Percentiles rank a stretch among this genome's conserved stretches.
Conservation (phyloP, 2,113 vertebrate genomes). For the Chaetodon auriga region DNA sequence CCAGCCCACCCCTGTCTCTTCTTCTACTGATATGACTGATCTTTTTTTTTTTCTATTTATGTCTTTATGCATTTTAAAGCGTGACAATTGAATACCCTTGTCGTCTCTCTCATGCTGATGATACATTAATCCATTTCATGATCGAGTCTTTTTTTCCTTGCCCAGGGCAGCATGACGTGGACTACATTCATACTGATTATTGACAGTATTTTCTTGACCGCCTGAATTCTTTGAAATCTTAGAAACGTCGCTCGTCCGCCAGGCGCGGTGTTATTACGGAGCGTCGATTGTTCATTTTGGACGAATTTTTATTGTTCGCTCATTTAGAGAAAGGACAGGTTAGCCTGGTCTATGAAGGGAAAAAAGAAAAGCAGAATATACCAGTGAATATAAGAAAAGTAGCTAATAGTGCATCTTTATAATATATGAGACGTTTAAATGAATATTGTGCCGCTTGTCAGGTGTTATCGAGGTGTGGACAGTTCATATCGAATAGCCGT, state of each 20-base stretch:
- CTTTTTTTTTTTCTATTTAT: slow-evolving; percentile 58
- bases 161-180: slow-evolving; percentile 28
- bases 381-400: background rate
- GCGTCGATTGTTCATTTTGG: background rate
- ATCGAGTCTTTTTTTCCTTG: slow-evolving; percentile 46
- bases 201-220: background rate
- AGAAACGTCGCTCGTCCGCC: background rate
- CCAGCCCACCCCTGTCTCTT: slow-evolving; percentile 51
- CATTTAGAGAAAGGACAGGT: background rate
- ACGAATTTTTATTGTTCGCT: background rate
- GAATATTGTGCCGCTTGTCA: background rate
- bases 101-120: slow-evolving; percentile 70
- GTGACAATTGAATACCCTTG: slow-evolving; percentile 69
- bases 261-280: background rate
- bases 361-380: background rate
- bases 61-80: slow-evolving; percentile 61
- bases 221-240: background rate
- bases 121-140: slow-evolving; percentile 65
- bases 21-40: slow-evolving; percentile 66
- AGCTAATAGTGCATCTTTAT: background rate
- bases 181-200: slow-evolving; percentile 13
- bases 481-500: background rate
- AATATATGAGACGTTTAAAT: background rate
- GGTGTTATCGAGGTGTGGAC: background rate
- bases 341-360: background rate